phyloP scores from a whole-genome alignment of 2,888 invertebrate genomes.

The Xylophagus ater region DNA sequence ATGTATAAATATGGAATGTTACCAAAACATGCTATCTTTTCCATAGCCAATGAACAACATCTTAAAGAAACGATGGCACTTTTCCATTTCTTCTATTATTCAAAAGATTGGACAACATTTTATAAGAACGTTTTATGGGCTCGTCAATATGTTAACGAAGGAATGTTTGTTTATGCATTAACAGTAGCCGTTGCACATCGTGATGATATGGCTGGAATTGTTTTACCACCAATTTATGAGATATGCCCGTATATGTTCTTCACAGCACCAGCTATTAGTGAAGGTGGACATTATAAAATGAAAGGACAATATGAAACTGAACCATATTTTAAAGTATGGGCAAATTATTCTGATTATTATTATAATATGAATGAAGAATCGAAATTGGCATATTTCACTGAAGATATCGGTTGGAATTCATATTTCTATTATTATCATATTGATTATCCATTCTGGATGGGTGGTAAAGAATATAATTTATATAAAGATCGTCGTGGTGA shows the following conservation, averaged over 20 bases:
- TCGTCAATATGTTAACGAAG: conserved; percentile 58
- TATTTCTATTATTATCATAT: conserved; percentile 47
- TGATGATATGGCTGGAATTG: conserved; percentile 51
- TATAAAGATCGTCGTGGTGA: conserved; percentile 52
- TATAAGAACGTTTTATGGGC: conserved; percentile 48
- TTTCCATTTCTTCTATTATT: conserved; percentile 47
- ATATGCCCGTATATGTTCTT: conserved; percentile 64
- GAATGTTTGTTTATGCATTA: conserved; percentile 60
- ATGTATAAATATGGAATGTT: conserved; percentile 40
- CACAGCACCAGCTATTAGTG: conserved; percentile 24
- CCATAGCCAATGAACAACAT: conserved; percentile 28
- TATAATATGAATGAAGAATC: conserved; percentile 41
- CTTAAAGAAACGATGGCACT: conserved; percentile 25
- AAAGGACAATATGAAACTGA: not conserved
- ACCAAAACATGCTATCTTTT: conserved; percentile 43
- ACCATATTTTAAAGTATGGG: conserved; percentile 28
- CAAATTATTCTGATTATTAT: conserved; percentile 44
- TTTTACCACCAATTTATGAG: conserved; percentile 63
- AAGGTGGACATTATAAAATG: conserved; percentile 35
- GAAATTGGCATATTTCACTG: conserved; percentile 50
- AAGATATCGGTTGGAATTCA: conserved; percentile 52
- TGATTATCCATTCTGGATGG: conserved; percentile 52
- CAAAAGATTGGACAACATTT: conserved; percentile 50
- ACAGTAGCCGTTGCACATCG: conserved; percentile 58
- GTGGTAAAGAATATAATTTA: conserved; percentile 43